Evolutionary conservation across 2,797 vertebrate species (phyloP).

Genomic region (Miichthys miiuy): DNA sequence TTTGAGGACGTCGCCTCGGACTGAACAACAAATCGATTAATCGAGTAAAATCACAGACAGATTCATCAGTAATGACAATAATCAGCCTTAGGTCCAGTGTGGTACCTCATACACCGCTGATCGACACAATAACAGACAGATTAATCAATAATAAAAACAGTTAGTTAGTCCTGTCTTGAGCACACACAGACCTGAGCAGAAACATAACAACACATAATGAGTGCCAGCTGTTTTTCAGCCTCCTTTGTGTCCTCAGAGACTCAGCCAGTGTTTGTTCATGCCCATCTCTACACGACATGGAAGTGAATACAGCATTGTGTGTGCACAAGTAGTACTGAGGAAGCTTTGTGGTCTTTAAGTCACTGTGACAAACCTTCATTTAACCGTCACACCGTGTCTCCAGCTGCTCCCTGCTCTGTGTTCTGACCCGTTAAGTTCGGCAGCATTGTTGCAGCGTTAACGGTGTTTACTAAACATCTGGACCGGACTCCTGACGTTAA

Average conservation of each 20-base stretch:
- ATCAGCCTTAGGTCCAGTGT: neutral
- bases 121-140: too few relatives aligned
- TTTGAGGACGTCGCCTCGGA: too few relatives aligned
- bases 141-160: too few relatives aligned
- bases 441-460: neutral
- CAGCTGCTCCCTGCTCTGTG: too few relatives aligned
- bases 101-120: too few relatives aligned
- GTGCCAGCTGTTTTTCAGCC: neutral
- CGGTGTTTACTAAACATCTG: conserved; percentile 32
- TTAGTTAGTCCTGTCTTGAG: too few relatives aligned
- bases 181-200: too few relatives aligned
- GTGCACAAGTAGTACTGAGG: neutral
- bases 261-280: neutral
- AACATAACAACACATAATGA: too few relatives aligned
- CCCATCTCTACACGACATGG: neutral
- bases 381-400: neutral
- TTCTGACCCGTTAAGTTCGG: neutral
- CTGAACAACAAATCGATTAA: too few relatives aligned
- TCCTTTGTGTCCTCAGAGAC: neutral
- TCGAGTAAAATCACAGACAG: too few relatives aligned
- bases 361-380: too few relatives aligned
- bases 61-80: too few relatives aligned
- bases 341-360: neutral
- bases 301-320: neutral
- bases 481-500: conserved; percentile 21